phyloP scores from a whole-genome alignment of 1,140 invertebrate genomes.

The Saccostrea echinata region DNA sequence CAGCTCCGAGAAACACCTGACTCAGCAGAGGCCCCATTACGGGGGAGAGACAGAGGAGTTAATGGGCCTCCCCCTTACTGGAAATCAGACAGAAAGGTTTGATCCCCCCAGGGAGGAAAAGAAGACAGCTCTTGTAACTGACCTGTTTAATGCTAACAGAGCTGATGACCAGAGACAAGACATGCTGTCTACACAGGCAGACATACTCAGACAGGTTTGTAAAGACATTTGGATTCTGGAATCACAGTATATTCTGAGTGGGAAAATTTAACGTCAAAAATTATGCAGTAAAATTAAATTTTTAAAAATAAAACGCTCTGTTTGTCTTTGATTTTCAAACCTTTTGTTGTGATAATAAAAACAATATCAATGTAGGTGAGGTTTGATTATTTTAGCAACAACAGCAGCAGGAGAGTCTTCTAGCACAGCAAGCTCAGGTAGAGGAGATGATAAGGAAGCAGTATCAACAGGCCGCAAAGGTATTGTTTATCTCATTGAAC shows the following conservation, averaged over 20 bases:
- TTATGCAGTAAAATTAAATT: no score
- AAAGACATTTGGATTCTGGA: not conserved
- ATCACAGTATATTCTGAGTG: no score
- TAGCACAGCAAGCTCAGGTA: slow-evolving; percentile 59
- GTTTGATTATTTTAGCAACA: slow-evolving; percentile 23
- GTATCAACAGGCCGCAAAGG: slow-evolving; percentile 45
- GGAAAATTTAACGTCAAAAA: no score
- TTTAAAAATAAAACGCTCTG: no score
- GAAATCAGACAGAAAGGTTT: not conserved
- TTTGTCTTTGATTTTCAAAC: no score
- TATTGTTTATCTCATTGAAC: not conserved
- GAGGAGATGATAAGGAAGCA: slow-evolving; percentile 56
- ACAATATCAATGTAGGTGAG: no score
- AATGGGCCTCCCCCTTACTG: slow-evolving; percentile 10
- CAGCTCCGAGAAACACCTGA: not conserved
- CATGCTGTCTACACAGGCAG: not conserved
- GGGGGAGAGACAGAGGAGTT: not conserved
- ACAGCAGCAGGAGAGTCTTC: slow-evolving; percentile 54
- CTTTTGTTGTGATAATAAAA: no score
- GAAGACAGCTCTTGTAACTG: not conserved
- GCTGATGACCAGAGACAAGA: not conserved
- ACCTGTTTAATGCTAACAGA: not conserved
- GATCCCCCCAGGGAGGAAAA: not conserved
- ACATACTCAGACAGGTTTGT: slow-evolving; percentile 12
- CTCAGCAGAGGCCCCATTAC: not conserved